phyloP scores from a whole-genome alignment of 2,113 vertebrate species.

The Proteles cristata region DNA sequence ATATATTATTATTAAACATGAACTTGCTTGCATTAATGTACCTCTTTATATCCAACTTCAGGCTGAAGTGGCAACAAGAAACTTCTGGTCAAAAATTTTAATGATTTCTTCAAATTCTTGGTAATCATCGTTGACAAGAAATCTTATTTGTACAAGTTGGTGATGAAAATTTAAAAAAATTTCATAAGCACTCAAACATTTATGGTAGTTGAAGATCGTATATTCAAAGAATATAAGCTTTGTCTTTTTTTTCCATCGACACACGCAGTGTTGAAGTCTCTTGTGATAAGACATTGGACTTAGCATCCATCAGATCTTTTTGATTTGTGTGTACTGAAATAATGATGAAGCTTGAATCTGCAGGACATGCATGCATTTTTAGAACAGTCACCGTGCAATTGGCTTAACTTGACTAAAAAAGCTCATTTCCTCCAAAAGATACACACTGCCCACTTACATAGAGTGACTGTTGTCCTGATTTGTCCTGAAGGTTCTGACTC shows the following conservation, averaged over 20 bases:
- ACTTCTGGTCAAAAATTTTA: conserved; percentile 20
- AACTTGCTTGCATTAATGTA: neutral
- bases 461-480: neutral
- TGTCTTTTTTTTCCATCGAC: neutral
- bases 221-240: neutral
- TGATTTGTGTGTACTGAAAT: neutral
- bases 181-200: conserved; percentile 27
- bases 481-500: neutral
- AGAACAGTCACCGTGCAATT: neutral
- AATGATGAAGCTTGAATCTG: neutral
- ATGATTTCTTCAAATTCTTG: conserved; percentile 40
- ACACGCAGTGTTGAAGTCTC: neutral
- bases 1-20: neutral
- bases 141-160: conserved; percentile 16
- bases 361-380: neutral
- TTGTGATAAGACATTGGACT: neutral
- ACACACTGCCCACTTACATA: neutral
- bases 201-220: neutral
- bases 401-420: neutral
- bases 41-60: conserved; percentile 6
- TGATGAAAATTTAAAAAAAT: conserved; percentile 20
- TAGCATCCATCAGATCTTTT: neutral
- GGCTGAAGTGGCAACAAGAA: neutral
- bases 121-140: neutral
- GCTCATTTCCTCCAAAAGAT: neutral